Evolutionary conservation across 2,888 invertebrate species (phyloP), one percentile per base, ranked within the genome.

Genomic region (Agonopterix heracliana): DNA sequence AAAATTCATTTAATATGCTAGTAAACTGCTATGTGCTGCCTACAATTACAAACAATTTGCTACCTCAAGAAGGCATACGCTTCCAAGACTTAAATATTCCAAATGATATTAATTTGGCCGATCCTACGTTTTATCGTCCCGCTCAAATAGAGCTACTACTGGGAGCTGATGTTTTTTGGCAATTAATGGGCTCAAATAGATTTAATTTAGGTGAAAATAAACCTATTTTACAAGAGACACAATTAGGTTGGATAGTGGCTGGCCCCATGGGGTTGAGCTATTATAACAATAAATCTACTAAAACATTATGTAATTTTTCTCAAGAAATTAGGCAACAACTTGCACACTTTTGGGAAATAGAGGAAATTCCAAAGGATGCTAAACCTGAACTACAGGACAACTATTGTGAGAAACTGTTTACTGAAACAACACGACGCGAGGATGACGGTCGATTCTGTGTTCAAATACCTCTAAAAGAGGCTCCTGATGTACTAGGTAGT

Each of bases 91-190:
- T 52, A 47, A 12, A 47, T 1, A 9, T 17, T 17, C 50, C 48
- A 14, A 41, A 41, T 10, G 26, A 47, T 34, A 44, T 53, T 42
- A 12, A 44, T 2, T 41, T 56, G 3, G 56, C 56, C 10, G 54
- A 54, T 44, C 54, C 54, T 10, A 35, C 9, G n/a, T 54, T 56
- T 13, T 45, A 45, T 44, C 41, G 50, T 17, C 44, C 51, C 5
- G 44, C 48, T n/a, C 40, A 46, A 11, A 49, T 57, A 44, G 54
- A 56, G 13, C 1, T 56, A 5, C 34, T 56, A 3, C 26, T 53
- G 9, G 53, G 57, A 1, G 57, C 54, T 12, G 56, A 54, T 40
- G 41, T 54, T 34, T 51, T 52, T 41, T 55, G 53, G 55, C 44
- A 55, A 11, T 12, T 53, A 35, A 36, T 55, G 13, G 48, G 45